phyloP scores from a whole-genome alignment of 2,113 vertebrate genomes.

The Brachypodius melanocephalos region DNA sequence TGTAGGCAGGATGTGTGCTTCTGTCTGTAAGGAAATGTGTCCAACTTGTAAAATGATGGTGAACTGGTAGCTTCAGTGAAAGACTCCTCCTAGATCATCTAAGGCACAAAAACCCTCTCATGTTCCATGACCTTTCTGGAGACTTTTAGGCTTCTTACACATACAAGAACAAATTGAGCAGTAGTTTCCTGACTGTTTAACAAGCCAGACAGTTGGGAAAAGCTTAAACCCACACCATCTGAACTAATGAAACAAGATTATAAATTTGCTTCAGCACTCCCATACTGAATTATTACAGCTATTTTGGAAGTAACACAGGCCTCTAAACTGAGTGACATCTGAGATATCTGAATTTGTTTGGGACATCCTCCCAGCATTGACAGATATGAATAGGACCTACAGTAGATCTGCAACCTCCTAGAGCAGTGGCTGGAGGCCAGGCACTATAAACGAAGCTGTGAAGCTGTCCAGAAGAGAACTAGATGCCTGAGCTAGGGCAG shows the following conservation, averaged over 20 bases:
- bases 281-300: background rate
- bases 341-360: background rate
- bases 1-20: accelerated
- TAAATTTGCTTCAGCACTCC: background rate
- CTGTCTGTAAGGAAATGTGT: background rate
- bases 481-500: background rate
- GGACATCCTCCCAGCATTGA: background rate
- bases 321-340: background rate
- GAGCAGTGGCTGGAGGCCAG: background rate
- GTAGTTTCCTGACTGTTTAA: background rate
- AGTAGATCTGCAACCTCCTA: background rate
- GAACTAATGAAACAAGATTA: background rate
- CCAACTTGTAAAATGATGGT: background rate
- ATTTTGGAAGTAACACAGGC: background rate
- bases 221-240: background rate
- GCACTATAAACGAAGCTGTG: background rate
- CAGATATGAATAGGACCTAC: background rate
- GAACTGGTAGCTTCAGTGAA: background rate
- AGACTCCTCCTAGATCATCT: background rate
- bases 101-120: background rate
- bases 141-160: background rate
- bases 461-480: background rate
- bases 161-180: background rate
- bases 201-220: background rate
- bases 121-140: background rate